A percentile compares a stretch with the other conserved stretches of the same genome.
Conservation (phyloP, 2,888 invertebrate genomes). For the Eupithecia inturbata region DNA sequence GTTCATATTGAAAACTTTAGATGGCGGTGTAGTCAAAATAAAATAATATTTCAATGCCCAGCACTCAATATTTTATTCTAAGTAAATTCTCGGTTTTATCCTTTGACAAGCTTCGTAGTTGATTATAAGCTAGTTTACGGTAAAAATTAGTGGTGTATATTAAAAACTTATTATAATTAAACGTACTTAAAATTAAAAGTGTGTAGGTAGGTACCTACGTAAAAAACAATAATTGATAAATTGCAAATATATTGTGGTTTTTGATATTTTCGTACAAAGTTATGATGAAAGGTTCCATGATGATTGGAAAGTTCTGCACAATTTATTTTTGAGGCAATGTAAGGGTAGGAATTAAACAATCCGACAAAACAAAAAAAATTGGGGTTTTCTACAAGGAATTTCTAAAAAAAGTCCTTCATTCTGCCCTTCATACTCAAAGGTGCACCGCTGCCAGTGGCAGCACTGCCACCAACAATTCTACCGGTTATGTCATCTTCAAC, state of each 20-base stretch:
- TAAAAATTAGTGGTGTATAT: neutral
- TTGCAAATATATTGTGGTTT: neutral
- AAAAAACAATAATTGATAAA: neutral
- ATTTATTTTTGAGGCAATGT: neutral
- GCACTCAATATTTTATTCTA: constrained; percentile 20
- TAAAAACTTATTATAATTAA: neutral
- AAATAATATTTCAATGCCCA: constrained; percentile 25
- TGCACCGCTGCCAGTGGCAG: constrained; percentile 70
- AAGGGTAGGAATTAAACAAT: neutral
- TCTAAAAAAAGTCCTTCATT: constrained; percentile 21
- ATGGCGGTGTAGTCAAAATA: constrained; percentile 10
- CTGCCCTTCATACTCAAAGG: constrained; percentile 67
- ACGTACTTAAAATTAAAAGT: neutral
- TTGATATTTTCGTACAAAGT: neutral
- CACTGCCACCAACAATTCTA: constrained; percentile 67
- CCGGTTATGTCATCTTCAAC: constrained; percentile 14
- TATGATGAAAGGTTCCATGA: neutral
- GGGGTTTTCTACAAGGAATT: neutral
- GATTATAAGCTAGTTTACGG: neutral
- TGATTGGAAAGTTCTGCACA: neutral
- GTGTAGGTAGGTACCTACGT: neutral
- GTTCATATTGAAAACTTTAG: constrained; percentile 3
- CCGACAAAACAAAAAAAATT: neutral
- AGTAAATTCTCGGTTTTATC: constrained; percentile 22
- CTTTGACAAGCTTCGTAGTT: constrained; percentile 45